Conservation (phyloP, 2,888 invertebrate genomes). For the Biston stratarius region DNA sequence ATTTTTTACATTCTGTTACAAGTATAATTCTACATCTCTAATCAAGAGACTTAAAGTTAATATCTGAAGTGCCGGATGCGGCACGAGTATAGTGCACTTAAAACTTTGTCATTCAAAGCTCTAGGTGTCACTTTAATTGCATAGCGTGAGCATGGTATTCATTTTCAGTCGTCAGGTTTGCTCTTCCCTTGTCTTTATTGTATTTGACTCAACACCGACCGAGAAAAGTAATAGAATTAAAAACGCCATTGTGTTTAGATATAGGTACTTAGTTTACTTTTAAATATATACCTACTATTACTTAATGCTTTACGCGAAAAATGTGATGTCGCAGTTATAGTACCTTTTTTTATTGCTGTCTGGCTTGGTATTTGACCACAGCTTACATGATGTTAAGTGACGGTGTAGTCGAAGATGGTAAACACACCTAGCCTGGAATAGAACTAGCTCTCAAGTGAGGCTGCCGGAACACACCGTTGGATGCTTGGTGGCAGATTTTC, state of each 20-base stretch:
- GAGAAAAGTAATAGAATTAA: background rate
- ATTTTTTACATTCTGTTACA: too few species aligned
- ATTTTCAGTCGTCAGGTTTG: conserved; percentile 19
- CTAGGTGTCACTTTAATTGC: conserved; percentile 10
- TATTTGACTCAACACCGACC: background rate
- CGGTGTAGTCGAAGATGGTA: too few species aligned
- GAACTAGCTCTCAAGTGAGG: too few species aligned
- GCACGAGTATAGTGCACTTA: conserved; percentile 2
- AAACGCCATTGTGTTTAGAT: background rate
- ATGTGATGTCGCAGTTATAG: background rate
- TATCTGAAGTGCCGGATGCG: background rate
- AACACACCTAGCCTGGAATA: too few species aligned
- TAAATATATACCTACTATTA: background rate
- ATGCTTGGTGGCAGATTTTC: too few species aligned
- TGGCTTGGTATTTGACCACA: too few species aligned
- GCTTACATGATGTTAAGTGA: too few species aligned
- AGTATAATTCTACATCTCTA: too few species aligned
- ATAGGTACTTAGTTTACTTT: background rate
- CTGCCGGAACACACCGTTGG: too few species aligned
- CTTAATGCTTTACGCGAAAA: background rate
- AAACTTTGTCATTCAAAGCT: conserved; percentile 9
- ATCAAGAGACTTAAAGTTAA: background rate
- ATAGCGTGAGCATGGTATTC: conserved; percentile 1
- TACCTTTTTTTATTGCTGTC: too few species aligned
- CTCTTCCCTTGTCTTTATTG: conserved; percentile 7